These are phyloP conservation scores for Harmothoe impar DNA, from an alignment of 2,888 invertebrate genomes.

Conservation along the genomic window DNA sequence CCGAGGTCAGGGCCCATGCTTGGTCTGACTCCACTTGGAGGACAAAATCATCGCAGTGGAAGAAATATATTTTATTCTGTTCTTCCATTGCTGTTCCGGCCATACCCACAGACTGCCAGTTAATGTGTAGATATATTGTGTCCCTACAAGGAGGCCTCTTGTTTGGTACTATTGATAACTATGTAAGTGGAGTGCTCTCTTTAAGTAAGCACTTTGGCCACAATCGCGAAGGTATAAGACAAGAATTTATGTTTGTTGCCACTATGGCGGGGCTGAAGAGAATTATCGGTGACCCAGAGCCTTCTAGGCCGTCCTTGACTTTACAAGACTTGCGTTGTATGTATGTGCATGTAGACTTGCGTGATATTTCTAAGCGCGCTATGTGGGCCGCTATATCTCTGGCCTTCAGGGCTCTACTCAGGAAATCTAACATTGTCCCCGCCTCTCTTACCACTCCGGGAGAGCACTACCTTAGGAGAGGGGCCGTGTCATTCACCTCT, in stretches of 20 bases:
- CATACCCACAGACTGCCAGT: neutral
- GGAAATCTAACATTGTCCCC: neutral
- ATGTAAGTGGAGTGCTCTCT: neutral
- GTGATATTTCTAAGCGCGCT: neutral
- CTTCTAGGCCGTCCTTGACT: neutral
- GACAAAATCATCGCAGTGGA: neutral
- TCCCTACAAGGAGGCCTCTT: no score
- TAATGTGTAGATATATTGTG: no score
- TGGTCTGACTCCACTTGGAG: neutral
- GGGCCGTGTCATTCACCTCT: no score
- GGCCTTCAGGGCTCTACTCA: neutral
- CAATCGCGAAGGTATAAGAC: no score
- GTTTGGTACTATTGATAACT: no score
- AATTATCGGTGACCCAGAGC: neutral
- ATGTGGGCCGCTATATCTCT: neutral
- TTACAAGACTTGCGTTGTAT: neutral
- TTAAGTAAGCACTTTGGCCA: neutral
- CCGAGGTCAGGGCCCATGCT: neutral
- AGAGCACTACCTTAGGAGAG: no score
- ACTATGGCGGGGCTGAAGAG: constrained; percentile 74
- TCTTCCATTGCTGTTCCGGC: neutral
- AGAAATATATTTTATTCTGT: neutral
- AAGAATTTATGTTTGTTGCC: neutral
- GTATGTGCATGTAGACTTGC: neutral
- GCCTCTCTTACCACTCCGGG: neutral